Evolutionary conservation across 2,888 invertebrate species (phyloP).

Genomic region (Cremastobaeus sp.): DNA sequence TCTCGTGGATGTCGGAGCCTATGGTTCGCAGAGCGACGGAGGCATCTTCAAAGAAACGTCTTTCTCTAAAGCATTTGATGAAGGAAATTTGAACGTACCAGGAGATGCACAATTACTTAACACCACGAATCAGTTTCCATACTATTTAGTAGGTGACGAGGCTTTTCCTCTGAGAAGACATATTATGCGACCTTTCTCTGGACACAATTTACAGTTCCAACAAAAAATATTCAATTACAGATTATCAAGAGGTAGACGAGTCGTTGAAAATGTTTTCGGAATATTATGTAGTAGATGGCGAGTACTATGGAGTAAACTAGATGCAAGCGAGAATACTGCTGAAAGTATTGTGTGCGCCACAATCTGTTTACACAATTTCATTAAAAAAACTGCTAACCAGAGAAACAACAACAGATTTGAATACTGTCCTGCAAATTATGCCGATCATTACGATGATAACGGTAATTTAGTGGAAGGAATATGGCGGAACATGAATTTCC

Average conservation of each 20-base stretch:
- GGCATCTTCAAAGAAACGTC: neutral
- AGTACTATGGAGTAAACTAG: neutral
- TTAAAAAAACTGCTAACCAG: neutral
- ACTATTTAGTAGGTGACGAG: neutral
- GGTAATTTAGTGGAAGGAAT: too few species aligned
- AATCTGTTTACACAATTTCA: neutral
- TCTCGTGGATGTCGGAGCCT: neutral
- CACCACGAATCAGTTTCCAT: neutral
- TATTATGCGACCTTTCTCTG: neutral
- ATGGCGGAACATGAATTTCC: too few species aligned
- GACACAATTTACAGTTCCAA: neutral
- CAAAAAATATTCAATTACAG: neutral
- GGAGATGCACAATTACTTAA: neutral
- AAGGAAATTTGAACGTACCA: neutral
- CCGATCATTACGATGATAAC: too few species aligned
- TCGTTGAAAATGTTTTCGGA: neutral
- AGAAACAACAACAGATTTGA: too few species aligned
- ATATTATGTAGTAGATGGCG: neutral
- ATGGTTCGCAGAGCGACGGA: constrained; percentile 2
- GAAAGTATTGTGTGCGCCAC: neutral
- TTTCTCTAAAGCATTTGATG: neutral
- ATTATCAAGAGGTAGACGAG: neutral
- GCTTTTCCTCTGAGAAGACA: neutral
- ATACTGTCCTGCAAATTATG: too few species aligned
- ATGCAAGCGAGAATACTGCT: neutral